Base-by-base conservation (phyloP, 1,140 invertebrate genomes). In the Macrotrachela quadricornifera region DNA sequence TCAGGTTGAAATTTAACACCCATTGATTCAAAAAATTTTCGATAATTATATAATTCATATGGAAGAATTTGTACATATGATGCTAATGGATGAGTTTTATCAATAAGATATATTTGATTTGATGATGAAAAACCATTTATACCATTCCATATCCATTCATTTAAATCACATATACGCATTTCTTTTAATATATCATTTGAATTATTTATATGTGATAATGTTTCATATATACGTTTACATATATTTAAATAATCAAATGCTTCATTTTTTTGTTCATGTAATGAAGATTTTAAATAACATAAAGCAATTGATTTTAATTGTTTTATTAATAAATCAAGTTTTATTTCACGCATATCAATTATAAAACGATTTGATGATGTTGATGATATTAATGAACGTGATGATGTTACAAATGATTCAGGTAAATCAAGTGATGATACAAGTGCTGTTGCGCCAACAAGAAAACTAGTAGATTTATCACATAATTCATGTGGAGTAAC, bases 101-200 rank as follows among this genome's bases (percentile, higher is more conserved):
- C 53, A 1, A 54, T 16, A 0, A 54, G 39, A 43, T 38, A 54
- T 1, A 54, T 45, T 13, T 9, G 9, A 12, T 16, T 40, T 17
- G 45, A 38, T 15, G 53, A 41, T 16, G 53, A 54, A 36, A 54
- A 54, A 9, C 46, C 38, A 42, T 15, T 15, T 8, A 21, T 15
- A 14, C 53, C 53, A 30, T 48, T 54, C 53, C 53, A 54, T 3
- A 54, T 43, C 53, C 53, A 54, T 38, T 54, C 46, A 11, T 17
- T 54, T 15, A 54, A 30, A 43, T 54, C 47, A 40, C 42, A 49
- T 16, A 46, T 17, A 11, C 48, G 46, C 39, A 54, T 46, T 18
- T 54, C 53, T 11, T 21, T 36, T 18, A 37, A 39, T 10, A 54
- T 46, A n/a, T 36, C 37, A 14, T 12, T 21, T 6, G 48, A 8